Evolutionary conservation across 2,797 vertebrate genomes (phyloP).

Genomic region (Darevskia mixta): DNA sequence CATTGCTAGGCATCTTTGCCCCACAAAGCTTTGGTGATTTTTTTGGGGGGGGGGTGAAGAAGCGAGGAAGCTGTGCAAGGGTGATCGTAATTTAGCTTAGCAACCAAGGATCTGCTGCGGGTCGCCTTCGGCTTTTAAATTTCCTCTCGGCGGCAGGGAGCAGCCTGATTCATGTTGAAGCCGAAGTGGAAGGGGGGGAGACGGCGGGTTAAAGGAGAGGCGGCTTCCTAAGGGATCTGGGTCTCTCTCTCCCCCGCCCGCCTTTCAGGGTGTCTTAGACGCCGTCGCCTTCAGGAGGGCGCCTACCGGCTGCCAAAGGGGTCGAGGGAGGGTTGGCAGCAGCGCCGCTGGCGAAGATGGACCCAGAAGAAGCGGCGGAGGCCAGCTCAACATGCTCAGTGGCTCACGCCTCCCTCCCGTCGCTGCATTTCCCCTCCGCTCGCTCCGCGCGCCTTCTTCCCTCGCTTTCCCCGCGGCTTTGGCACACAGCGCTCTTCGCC

Average conservation of each 20-base stretch:
- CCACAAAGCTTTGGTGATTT: slow-evolving; percentile 13
- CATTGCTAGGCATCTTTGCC: background rate
- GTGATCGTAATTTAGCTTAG: slow-evolving; percentile 84
- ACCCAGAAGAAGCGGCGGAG: slow-evolving; percentile 44
- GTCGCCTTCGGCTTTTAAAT: slow-evolving; percentile 74
- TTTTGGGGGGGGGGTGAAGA: background rate
- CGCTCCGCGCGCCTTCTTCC: too few relatives aligned
- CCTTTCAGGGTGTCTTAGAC: background rate
- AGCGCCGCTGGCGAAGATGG: slow-evolving; percentile 42
- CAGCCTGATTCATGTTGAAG: slow-evolving; percentile 81
- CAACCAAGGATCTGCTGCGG: slow-evolving; percentile 80
- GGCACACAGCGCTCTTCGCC: background rate
- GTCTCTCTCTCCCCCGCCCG: background rate
- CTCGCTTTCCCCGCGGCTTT: slow-evolving; percentile 9
- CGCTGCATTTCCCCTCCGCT: background rate
- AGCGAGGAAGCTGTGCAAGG: background rate
- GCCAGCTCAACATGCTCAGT: slow-evolving; percentile 63
- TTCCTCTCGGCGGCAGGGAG: slow-evolving; percentile 82
- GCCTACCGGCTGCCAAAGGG: slow-evolving; percentile 19
- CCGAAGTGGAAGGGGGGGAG: background rate
- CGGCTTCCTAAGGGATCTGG: slow-evolving; percentile 2
- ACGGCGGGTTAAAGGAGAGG: too few relatives aligned
- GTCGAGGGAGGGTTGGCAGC: background rate
- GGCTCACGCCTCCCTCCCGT: slow-evolving; percentile 55
- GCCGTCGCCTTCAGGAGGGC: slow-evolving; percentile 5